phyloP scores from a whole-genome alignment of 2,888 invertebrate species.

The Cerastis rubricosa region DNA sequence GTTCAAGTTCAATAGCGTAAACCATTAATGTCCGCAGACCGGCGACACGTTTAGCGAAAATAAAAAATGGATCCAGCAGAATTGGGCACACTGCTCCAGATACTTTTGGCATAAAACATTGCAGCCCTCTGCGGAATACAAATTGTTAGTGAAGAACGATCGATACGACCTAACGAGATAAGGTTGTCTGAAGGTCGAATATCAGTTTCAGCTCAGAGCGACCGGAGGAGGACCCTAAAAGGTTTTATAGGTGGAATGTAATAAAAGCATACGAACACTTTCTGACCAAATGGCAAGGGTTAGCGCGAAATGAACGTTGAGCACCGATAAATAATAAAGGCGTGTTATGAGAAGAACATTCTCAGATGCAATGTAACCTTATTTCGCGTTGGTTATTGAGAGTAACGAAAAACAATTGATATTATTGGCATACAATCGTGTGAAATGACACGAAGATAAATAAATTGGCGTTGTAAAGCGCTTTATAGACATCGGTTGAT shows the following conservation, averaged over 20 bases:
- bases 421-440: constrained; percentile 45
- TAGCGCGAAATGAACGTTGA: constrained; percentile 12
- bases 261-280: constrained; percentile 28
- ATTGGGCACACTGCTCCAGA: constrained; percentile 30
- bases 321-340: constrained; percentile 3
- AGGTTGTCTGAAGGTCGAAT: constrained; percentile 66
- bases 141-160: constrained; percentile 56
- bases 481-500: constrained; percentile 12
- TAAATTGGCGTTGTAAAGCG: constrained; percentile 34
- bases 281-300: constrained; percentile 24
- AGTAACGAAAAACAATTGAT: constrained; percentile 38
- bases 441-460: constrained; percentile 33
- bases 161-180: constrained; percentile 61
- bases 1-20: constrained; percentile 5
- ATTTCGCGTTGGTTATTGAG: constrained; percentile 22
- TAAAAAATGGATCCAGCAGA: constrained; percentile 15
- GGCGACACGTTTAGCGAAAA: constrained; percentile 4
- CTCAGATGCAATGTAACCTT: constrained; percentile 12
- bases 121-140: constrained; percentile 57
- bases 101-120: constrained; percentile 41
- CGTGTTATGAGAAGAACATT: constrained; percentile 7
- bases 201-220: constrained; percentile 40
- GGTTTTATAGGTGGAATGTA: constrained; percentile 26
- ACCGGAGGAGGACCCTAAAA: constrained; percentile 21
- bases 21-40: neutral